Percentiles rank a stretch among this genome's conserved stretches.
Evolutionary conservation across 2,113 vertebrate species (phyloP).

Genomic region (Ovis aries): ARS-UI_Ramb_v3.0 NC_056074.1:42918001-42918500

Average conservation of each 20-base stretch:
- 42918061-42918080: neutral
- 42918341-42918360: neutral
- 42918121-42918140: neutral
- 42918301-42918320: neutral
- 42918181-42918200: too few species aligned
- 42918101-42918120: neutral
- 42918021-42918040: accelerated
- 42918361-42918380: neutral
- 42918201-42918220: neutral
- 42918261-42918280: neutral
- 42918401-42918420: conserved; percentile 18
- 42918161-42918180: neutral
- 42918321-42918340: neutral
- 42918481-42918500: neutral
- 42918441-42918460: neutral
- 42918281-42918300: neutral
- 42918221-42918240: neutral
- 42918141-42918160: neutral
- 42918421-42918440: neutral
- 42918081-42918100: neutral
- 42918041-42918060: neutral
- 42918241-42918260: neutral
- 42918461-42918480: neutral
- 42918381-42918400: neutral
- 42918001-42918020: neutral